These are phyloP conservation scores for Lasioglossum baleicum DNA, from an alignment of 1,140 invertebrate genomes.

Conservation along the genomic window DNA sequence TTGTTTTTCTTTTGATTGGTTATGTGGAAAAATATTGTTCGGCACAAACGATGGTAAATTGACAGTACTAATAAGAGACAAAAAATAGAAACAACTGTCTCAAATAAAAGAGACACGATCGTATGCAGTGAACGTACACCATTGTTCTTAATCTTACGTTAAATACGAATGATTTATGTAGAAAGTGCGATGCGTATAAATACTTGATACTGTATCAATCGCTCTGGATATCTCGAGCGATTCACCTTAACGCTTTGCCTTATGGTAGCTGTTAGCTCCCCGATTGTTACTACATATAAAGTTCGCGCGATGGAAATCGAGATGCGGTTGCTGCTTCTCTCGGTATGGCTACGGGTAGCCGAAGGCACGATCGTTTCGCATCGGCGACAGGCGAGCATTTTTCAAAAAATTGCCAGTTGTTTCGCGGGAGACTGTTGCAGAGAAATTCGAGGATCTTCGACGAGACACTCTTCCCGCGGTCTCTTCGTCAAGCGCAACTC, in stretches of 20 bases:
- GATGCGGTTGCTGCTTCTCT: too few relatives aligned
- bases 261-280: neutral
- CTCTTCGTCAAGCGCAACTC: conserved; percentile 64
- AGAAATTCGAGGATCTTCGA: neutral
- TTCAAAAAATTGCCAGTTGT: neutral
- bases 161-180: conserved; percentile 11
- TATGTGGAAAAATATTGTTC: conserved; percentile 1
- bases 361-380: neutral
- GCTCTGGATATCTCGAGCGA: neutral
- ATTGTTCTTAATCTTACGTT: conserved; percentile 13
- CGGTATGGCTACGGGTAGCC: neutral
- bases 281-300: neutral
- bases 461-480: neutral
- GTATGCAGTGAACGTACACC: neutral
- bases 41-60: conserved; percentile 19
- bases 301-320: neutral
- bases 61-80: neutral
- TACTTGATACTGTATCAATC: conserved; percentile 21
- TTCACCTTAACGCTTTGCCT: neutral
- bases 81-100: neutral
- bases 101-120: conserved; percentile 27
- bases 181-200: conserved; percentile 23
- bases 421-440: neutral
- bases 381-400: neutral
- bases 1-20: neutral